These are phyloP conservation scores for Dasypus novemcinctus DNA, from an alignment of 2,113 vertebrate genomes.

Conservation along the genomic window DNA sequence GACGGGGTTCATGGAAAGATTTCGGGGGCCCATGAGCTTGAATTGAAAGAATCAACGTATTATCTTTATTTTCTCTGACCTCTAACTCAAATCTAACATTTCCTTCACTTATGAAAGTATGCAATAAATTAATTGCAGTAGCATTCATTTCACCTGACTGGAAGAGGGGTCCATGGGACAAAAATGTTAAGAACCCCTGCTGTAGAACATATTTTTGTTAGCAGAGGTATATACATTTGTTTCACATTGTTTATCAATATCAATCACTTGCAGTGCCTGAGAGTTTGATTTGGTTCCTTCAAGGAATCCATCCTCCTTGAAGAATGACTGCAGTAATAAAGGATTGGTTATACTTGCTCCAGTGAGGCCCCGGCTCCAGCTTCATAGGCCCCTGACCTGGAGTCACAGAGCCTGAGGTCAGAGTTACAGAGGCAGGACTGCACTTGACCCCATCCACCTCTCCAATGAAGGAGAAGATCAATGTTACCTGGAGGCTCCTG, in stretches of 20 bases:
- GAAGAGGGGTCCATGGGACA: too few species aligned
- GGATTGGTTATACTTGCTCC: background rate
- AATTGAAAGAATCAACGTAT: too few species aligned
- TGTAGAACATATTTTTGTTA: too few species aligned
- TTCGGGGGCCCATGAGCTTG: too few species aligned
- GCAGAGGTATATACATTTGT: background rate
- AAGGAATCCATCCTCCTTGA: background rate
- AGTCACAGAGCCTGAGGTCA: too few species aligned
- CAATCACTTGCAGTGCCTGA: background rate
- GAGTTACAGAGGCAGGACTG: background rate
- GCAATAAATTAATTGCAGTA: too few species aligned
- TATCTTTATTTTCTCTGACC: too few species aligned
- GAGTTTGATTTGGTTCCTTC: background rate
- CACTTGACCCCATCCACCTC: background rate
- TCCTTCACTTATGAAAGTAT: too few species aligned
- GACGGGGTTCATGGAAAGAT: too few species aligned
- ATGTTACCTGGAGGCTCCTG: background rate
- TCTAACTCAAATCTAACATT: too few species aligned
- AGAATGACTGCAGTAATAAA: background rate
- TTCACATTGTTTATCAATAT: background rate
- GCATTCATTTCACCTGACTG: too few species aligned
- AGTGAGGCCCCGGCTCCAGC: background rate
- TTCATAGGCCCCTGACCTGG: background rate
- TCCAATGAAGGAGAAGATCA: background rate
- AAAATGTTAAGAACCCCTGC: too few species aligned